Conservation (phyloP, 2,113 vertebrate genomes). For the Gallinago undulata region DNA sequence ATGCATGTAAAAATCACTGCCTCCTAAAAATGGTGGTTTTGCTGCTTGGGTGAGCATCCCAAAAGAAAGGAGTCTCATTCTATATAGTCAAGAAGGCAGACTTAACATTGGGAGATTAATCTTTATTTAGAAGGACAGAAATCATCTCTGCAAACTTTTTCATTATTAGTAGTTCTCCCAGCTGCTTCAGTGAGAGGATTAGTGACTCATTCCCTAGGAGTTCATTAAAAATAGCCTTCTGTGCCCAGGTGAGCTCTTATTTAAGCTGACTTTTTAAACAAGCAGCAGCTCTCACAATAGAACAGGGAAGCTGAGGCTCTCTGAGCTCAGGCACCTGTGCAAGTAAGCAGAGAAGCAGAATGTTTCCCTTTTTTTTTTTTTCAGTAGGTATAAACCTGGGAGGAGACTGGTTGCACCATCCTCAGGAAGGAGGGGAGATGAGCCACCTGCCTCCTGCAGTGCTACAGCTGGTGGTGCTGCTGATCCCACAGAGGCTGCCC, state of each 20-base stretch:
- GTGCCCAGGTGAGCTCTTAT: neutral
- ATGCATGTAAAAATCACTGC: neutral
- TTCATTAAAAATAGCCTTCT: neutral
- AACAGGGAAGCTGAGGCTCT: neutral
- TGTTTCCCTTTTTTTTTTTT: neutral
- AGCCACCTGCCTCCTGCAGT: neutral
- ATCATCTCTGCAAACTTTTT: neutral
- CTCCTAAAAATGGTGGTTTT: neutral
- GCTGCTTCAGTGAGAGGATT: neutral
- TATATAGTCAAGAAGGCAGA: neutral
- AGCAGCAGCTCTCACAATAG: neutral
- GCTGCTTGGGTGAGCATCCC: neutral
- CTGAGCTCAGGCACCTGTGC: neutral
- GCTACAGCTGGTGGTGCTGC: neutral
- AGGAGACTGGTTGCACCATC: neutral
- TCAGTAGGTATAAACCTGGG: neutral
- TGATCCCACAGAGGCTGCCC: neutral
- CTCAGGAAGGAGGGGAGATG: neutral
- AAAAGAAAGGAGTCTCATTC: neutral
- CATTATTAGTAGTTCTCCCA: neutral
- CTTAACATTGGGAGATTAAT: neutral
- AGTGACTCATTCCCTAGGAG: neutral
- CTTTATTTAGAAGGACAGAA: conserved; percentile 43
- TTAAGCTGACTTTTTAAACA: neutral
- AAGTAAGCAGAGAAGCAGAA: neutral